Conservation (phyloP, 2,888 invertebrate species). For the Epistrophella euchroma region DNA sequence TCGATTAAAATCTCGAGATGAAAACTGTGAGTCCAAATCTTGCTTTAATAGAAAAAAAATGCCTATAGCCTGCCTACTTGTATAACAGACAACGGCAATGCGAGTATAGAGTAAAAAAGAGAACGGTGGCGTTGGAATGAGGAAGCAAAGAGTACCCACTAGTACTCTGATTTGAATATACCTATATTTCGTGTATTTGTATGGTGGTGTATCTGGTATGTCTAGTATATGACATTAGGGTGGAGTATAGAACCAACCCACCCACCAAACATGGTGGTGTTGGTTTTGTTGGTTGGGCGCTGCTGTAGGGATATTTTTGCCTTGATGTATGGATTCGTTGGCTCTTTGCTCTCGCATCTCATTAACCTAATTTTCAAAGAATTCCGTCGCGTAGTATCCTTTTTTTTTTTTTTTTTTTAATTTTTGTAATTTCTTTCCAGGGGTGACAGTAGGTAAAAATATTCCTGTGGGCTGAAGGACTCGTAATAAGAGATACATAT, state of each 20-base stretch:
- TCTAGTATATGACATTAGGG: not conserved
- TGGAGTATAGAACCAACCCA: slow-evolving; percentile 1
- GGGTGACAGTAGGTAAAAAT: not conserved
- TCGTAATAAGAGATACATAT: not conserved
- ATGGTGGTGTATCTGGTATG: not conserved
- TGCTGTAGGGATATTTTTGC: slow-evolving; percentile 38
- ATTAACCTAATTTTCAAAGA: slow-evolving; percentile 72
- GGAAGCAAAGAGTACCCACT: slow-evolving; percentile 2
- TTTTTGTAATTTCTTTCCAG: slow-evolving; percentile 16
- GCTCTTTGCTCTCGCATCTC: slow-evolving; percentile 58
- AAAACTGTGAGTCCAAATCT: not conserved
- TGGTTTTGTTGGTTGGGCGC: slow-evolving; percentile 7
- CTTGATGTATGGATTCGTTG: slow-evolving; percentile 51
- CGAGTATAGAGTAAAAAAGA: not conserved
- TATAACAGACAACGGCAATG: not conserved
- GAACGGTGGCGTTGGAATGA: not conserved
- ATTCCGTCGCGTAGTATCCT: slow-evolving; percentile 57
- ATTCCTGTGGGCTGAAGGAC: slow-evolving; percentile 8
- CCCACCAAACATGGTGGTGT: not conserved
- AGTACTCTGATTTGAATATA: slow-evolving; percentile 1
- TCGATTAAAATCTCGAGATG: not conserved
- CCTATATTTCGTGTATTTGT: not conserved
- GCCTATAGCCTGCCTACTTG: too few species aligned
- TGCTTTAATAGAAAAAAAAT: not conserved
- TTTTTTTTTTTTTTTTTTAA: slow-evolving; percentile 26